Evolutionary conservation across 2,888 invertebrate species (phyloP), one percentile per base, ranked within the genome.

Genomic region (Chelonus formosanus): DNA sequence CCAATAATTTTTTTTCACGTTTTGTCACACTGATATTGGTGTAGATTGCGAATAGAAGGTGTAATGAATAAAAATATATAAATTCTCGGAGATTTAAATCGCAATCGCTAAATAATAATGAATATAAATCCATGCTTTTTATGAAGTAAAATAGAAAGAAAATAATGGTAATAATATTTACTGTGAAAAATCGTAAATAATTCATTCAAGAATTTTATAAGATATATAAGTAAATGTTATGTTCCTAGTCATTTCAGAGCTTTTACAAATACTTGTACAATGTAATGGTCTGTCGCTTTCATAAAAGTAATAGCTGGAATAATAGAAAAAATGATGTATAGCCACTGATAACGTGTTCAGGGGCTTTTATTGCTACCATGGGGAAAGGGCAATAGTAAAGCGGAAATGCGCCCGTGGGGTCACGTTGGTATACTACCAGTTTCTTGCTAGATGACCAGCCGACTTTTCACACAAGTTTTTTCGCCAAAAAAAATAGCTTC

Each of bases 291-390:
- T 52, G 44, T 40, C 50, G 40, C 32, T 40, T 52, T 43, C 57
- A 47, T 65, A 53, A 70, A 47, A 70, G 66, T 70, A 69, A 65
- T 67, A 63, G 57, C 64, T 54, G 65, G 67, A 68, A 67, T 70
- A 72, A 70, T 67, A 70, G 70, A 67, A 68, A 69, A 69, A 68
- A 67, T 72, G 69, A 72, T 69, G 65, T 71, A 71, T 69, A 47
- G 65, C 48, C 54, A 54, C 52, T 58, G 65, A 72, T 69, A 71
- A 56, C 60, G 59, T 59, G 58, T 50, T 47, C 48, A 36, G 55
- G 63, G 59, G 54, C 45, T 62, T 61, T 65, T 69, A 67, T 65
- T 65, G 60, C 57, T 58, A 20, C 45, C 35, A 44, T 58, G 50
- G 43, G 48, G 20, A 45, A 48, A 52, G 40, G 52, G 50, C 32